Percentiles rank a stretch among this genome's conserved stretches.
These are phyloP conservation scores for Xanthorhoe spadicearia DNA, from an alignment of 2,888 invertebrate species.

Conservation along the genomic window DNA sequence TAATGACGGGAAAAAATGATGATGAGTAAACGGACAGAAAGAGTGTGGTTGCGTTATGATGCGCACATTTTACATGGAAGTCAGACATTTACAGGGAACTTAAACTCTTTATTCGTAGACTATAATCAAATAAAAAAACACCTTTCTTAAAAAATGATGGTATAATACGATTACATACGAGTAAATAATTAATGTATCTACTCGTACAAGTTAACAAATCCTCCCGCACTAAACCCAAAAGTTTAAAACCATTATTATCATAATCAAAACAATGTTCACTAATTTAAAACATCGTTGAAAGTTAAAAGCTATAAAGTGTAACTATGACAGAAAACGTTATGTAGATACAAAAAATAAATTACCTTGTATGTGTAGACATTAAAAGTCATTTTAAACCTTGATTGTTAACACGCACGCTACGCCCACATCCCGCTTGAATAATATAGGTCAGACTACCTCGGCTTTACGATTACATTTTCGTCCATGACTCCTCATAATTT, in stretches of 20 bases:
- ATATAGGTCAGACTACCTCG: slow-evolving; percentile 61
- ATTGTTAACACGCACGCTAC: slow-evolving; percentile 73
- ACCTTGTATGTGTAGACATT: slow-evolving; percentile 75
- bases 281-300: slow-evolving; percentile 47
- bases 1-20: slow-evolving; percentile 37
- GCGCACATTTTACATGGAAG: no score
- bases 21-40: background rate
- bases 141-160: no score
- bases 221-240: background rate
- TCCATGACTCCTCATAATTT: slow-evolving; percentile 61
- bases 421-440: slow-evolving; percentile 42
- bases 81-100: no score
- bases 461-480: slow-evolving; percentile 62
- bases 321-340: slow-evolving; percentile 57
- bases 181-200: no score
- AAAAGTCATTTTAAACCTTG: slow-evolving; percentile 65
- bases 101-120: no score
- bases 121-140: no score
- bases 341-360: slow-evolving; percentile 68
- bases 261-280: slow-evolving; percentile 14
- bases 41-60: no score
- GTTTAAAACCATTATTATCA: slow-evolving; percentile 7
- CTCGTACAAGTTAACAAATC: background rate
- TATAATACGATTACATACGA: no score
- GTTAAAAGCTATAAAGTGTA: slow-evolving; percentile 57